Evolutionary conservation across 2,888 invertebrate species (phyloP), one percentile per base, ranked within the genome.

Genomic region (Argynnis bischoffii): DNA sequence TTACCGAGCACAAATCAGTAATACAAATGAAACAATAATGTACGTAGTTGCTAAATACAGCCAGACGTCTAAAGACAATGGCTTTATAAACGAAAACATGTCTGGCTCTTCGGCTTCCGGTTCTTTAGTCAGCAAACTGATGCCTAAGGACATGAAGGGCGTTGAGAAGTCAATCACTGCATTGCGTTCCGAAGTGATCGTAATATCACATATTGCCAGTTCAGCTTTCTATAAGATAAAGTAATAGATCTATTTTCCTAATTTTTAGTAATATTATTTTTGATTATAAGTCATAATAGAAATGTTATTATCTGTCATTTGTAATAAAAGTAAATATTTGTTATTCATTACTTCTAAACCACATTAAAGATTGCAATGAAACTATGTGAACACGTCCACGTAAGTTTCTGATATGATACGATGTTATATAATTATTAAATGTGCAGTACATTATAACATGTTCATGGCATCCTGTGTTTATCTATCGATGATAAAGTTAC

Each of bases 141-240:
- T 98, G 53, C 97, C 98, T 73, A 99, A 90, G 74, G 97, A 97
- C 98, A 99, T 99, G 85, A 99, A 99, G 0, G 99, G 99, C 89
- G 97, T 97, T 0, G 98, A 97, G 86, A 99, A 99, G 83, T 98
- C 98, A 0, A 98, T 97, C 14, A 96, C 96, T 67, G 95, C 94
- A 74, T 98, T 96, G 55, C 99, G 94, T 59, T 97, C 95, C 78
- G 97, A 97, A 3, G 98, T 99, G 64, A 99, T 99, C 2, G 99
- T 99, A 74, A 99, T 89, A 81, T 99, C 99, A 75, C 98, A 98
- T 41, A 99, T 95, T 0, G 97, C 99, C 72, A 99, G 93, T 83
- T 98, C 97, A 0, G 98, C 98, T 93, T 95, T 96, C 98, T 98
- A 88, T 51, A 94, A 69, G 71, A 74, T 64, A 73, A 74, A 69